These are phyloP conservation scores for Orthosia gracilis DNA, from an alignment of 2,888 invertebrate genomes.

Conservation along the genomic window DNA sequence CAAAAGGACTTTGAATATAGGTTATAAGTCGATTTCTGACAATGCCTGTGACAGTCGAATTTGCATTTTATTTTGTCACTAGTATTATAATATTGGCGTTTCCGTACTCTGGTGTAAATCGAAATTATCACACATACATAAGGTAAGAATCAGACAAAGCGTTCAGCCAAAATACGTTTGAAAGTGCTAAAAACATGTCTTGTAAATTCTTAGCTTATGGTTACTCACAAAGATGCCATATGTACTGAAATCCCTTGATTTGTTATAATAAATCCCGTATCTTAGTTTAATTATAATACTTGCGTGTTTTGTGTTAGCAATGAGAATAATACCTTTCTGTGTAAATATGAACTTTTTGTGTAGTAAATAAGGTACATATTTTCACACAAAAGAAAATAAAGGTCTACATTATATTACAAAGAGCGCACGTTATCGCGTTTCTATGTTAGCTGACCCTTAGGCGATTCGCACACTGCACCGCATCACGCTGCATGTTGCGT, in stretches of 20 bases:
- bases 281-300: background rate
- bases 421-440: background rate
- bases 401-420: too few species aligned
- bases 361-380: too few species aligned
- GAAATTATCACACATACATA: background rate
- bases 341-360: too few species aligned
- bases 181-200: background rate
- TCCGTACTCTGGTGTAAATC: background rate
- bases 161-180: background rate
- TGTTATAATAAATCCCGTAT: background rate
- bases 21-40: background rate
- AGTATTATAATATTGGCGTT: background rate
- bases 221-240: slow-evolving; percentile 10
- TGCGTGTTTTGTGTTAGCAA: slow-evolving; percentile 3
- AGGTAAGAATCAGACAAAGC: background rate
- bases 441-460: background rate
- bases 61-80: background rate
- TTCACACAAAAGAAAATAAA: too few species aligned
- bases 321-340: too few species aligned
- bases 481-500: too few species aligned
- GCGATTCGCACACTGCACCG: too few species aligned
- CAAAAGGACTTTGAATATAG: too few species aligned
- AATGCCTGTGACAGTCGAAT: background rate
- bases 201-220: background rate
- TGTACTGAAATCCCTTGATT: background rate